Base-by-base conservation (phyloP, 2,113 vertebrate species). In the Corythoichthys haematopterus region DNA sequence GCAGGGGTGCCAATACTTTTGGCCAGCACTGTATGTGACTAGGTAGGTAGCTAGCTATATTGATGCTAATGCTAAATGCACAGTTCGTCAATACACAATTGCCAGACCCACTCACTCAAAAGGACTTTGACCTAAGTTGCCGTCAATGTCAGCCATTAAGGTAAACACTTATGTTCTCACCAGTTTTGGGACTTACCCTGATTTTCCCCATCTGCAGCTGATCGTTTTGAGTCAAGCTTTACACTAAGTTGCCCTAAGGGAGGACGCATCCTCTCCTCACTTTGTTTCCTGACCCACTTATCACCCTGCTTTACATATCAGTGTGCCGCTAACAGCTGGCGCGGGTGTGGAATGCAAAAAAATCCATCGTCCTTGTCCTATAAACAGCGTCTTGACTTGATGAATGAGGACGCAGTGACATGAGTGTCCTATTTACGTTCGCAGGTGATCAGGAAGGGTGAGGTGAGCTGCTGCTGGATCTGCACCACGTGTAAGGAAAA, bases 381-480 rank as follows among this genome's bases (percentile, higher is more conserved):
- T 74, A 58, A 80, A 84, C 66, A 78, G 51, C 61, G 80, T 76
- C 68, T 83, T 20, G 12, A 46, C 40, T 46, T 62, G 60, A 62
- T 46, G 60, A 46, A 62, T 46, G 20, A 46, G 59, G 59, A 61
- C 38, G 59, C 4, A 3, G 8, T 61, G 59, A 43, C n/a, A 9
- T 3, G 1, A 33, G 45, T 28, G 62, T 38, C 20, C 47, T 80
- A 20, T 77, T 66, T 78, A 62, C 10, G 3, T 16, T 37, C 69
- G 7, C 80, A 99, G 97, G 97, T 99, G 81, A 99, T 99, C 62
- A 92, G 97, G 72, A 99, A 99, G 84, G 97, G 97, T 47, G 97
- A 99, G 84, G 97, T 99, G 83, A 99, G 97, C 75, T 99, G 97
- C 89, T 99, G 98, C 69, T 99, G 97, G 97, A 98, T 99, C 84